Evolutionary conservation across 2,888 invertebrate genomes (phyloP), one percentile per base, ranked within the genome.

Genomic region (Drosophila paranaensis): DNA sequence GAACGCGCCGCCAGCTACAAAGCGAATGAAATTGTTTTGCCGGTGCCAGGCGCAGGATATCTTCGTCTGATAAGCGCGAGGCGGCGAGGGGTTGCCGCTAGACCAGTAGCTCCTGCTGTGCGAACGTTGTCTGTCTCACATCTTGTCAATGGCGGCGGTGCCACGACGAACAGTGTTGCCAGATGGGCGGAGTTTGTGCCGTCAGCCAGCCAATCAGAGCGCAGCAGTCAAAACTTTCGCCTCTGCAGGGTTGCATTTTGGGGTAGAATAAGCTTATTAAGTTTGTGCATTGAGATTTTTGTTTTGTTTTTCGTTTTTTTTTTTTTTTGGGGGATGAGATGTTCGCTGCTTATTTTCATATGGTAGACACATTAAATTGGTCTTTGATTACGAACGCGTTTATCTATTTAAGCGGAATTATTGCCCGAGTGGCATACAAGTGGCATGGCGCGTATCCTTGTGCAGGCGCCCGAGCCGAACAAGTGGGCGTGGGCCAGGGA

Each of bases 391-490:
- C 58, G 62, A 54, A 55, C 66, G 60, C 74, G 69, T 84, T 89
- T 89, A 84, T 79, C 88, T 87, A 84, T 81, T 87, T 87, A 84
- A 89, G 81, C 84, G 84, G 89, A 87, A 87, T 83, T 89, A 89
- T 83, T 83, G 87, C 70, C 79, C 87, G 58, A 83, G 71, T 76
- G 78, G 39, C 55, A 56, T 42, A 42, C 63, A 63, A 77, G 60
- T 33, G 60, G 39, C 43, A 48, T 45, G 42, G 57, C 5, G 20
- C 9, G 40, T 51, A n/a, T 54, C 10, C 65, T 62, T 60, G 58
- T 71, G 70, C 27, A 72, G 58, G 58, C 48, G 61, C 53, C 65
- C 66, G 57, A 53, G 54, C 64, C 48, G 60, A 43, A 55, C 75
- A 74, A 77, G 53, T 40, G 57, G 39, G 43, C 33, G 40, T 55